phyloP scores from a whole-genome alignment of 2,888 invertebrate genomes.

The Mythimna loreyi region DNA sequence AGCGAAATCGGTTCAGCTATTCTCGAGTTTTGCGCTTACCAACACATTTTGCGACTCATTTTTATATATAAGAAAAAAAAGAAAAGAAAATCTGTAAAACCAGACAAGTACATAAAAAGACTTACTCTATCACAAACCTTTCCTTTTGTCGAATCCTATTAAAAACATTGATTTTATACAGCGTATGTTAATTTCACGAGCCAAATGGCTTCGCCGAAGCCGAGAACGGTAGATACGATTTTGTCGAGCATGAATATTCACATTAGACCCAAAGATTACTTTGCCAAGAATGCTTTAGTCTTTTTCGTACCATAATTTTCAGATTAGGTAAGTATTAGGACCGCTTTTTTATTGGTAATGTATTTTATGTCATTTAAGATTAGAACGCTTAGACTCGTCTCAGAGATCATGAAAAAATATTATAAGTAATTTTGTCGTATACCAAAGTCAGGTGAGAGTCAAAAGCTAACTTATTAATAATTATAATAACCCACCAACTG shows the following conservation, averaged over 20 bases:
- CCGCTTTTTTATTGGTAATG: neutral
- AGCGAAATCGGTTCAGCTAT: too few relatives aligned
- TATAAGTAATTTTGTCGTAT: too few relatives aligned
- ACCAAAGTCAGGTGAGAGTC: too few relatives aligned
- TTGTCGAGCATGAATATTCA: constrained; percentile 43
- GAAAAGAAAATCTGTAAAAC: too few relatives aligned
- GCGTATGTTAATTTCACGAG: constrained; percentile 57
- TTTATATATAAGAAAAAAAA: too few relatives aligned
- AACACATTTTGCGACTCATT: too few relatives aligned
- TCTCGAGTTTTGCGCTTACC: too few relatives aligned
- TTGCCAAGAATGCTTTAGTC: constrained; percentile 20
- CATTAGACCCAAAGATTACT: constrained; percentile 42
- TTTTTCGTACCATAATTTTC: constrained; percentile 21
- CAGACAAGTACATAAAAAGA: too few relatives aligned
- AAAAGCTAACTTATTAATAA: too few relatives aligned
- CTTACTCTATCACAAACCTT: neutral
- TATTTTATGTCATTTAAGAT: constrained; percentile 3
- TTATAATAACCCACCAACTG: too few relatives aligned
- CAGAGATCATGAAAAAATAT: too few relatives aligned
- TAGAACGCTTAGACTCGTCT: neutral
- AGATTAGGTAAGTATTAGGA: constrained; percentile 1
- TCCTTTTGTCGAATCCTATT: constrained; percentile 23
- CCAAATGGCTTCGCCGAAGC: constrained; percentile 36
- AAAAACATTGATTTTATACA: constrained; percentile 45
- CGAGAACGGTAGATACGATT: constrained; percentile 29